Base-by-base conservation (phyloP, 2,797 vertebrate species). In the Poeciliopsis presidionis region DNA sequence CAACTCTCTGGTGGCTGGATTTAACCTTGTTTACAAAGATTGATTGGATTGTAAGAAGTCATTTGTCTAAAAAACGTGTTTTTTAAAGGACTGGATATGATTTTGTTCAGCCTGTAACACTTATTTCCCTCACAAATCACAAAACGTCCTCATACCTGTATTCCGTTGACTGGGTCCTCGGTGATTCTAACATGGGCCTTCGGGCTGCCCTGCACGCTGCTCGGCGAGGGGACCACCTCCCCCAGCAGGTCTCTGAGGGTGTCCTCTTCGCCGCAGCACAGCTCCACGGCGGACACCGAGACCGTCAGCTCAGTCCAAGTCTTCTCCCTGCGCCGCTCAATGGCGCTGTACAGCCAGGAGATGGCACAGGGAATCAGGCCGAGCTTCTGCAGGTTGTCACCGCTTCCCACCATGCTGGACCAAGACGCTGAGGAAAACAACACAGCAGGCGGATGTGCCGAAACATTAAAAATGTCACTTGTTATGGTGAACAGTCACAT, bases 271-370 rank as follows among this genome's bases (percentile, higher is more conserved):
- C 97, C 98, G 79, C 97, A 98, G 90, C 97, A 99, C 79, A 99
- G 96, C 90, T 99, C 98, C 7, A 99, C 94, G 0, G 98, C 98
- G 2, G 98, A 99, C 87, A 99, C 97, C 0, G 98, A 97, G 33
- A 99, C 98, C 0, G 96, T 97, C 92, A 99, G 97, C 22, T 97
- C 97, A 0, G 98, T 97, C 89, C 98, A 98, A 0, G 98, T 98
- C 95, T 97, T 97, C 86, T 98, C 98, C 81, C 97, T 96, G 78
- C 97, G 96, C 81, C 97, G 97, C 16, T 98, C 97, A 49, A 99
- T 97, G 84, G 98, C 94, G 71, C 96, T 97, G 95, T 98, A 99
- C 89, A 99, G 96, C 98, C 98, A 99, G 51, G 98, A 98, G 91
- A 99, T 98, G 89, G 98, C 97, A 84, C 96, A 98, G 47, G 98